phyloP scores from a whole-genome alignment of 2,797 vertebrate genomes.

The Calcarius lapponicus region DNA sequence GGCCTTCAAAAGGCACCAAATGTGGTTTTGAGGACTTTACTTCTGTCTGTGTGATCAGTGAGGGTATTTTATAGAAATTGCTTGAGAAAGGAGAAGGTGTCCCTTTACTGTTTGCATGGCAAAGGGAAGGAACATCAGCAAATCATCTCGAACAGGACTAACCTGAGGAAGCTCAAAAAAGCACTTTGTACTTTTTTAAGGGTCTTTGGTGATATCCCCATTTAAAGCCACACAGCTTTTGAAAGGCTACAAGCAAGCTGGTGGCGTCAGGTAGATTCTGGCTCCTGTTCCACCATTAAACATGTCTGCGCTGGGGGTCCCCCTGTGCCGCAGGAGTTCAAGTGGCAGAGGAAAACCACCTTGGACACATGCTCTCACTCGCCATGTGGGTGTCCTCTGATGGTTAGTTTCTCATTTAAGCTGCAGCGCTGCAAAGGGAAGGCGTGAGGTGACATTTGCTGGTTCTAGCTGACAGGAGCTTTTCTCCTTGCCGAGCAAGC shows the following conservation, averaged over 20 bases:
- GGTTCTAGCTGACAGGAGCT: not conserved
- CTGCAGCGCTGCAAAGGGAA: fast-evolving
- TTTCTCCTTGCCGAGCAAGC: not conserved
- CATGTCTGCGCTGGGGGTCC: fast-evolving
- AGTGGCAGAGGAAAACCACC: not conserved
- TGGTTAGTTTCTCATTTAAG: not conserved
- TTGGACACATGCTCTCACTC: not conserved
- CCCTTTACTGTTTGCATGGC: not conserved
- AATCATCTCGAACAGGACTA: not conserved
- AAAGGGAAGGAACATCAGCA: not conserved
- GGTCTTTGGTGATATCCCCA: not conserved
- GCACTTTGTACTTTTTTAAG: not conserved
- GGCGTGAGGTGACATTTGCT: not conserved
- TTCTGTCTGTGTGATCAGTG: fast-evolving
- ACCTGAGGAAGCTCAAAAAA: not conserved
- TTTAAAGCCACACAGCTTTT: not conserved
- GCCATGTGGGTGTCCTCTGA: not conserved
- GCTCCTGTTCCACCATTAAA: not conserved
- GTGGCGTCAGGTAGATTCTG: not conserved
- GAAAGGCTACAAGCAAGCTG: not conserved
- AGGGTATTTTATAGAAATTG: not conserved
- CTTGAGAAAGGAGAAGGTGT: not conserved
- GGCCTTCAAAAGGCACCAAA: not conserved
- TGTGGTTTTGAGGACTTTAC: not conserved
- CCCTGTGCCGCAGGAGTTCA: fast-evolving